phyloP scores from a whole-genome alignment of 2,113 vertebrate species.

The Willisornis vidua region DNA sequence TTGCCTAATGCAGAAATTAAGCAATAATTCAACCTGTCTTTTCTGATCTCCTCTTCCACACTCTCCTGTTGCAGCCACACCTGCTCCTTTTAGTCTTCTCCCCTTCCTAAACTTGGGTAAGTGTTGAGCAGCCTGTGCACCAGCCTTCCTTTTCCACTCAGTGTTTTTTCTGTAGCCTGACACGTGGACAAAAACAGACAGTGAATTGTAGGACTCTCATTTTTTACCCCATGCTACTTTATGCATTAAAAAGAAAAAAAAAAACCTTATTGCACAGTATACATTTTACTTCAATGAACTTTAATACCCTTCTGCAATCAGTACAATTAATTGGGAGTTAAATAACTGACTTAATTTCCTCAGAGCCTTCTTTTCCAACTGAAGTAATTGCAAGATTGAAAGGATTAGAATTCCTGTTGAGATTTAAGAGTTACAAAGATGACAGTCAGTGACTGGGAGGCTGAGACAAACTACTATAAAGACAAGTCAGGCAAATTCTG shows the following conservation, averaged over 20 bases:
- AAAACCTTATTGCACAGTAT: background rate
- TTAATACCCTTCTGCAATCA: slow-evolving; percentile 55
- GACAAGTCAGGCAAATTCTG: background rate
- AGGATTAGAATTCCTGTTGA: slow-evolving; percentile 3
- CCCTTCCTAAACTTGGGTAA: background rate
- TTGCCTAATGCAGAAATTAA: background rate
- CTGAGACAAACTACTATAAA: slow-evolving; percentile 5
- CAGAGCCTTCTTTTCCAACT: slow-evolving; percentile 4
- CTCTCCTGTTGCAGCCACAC: background rate
- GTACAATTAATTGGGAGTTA: slow-evolving; percentile 49
- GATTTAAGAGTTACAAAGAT: background rate
- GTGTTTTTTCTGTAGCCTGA: background rate
- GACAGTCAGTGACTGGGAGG: background rate
- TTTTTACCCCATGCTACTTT: background rate
- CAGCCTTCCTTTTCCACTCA: background rate
- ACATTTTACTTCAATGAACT: background rate
- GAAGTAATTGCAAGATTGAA: slow-evolving; percentile 38
- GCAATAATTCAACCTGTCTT: background rate
- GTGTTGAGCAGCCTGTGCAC: background rate
- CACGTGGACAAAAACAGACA: background rate
- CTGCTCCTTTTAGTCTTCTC: background rate
- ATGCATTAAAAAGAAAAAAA: background rate
- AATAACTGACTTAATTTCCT: slow-evolving; percentile 28
- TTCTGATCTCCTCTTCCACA: background rate
- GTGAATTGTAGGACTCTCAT: background rate